Base-by-base conservation (phyloP, 2,113 vertebrate genomes). In the Sapayoa aenigma region DNA sequence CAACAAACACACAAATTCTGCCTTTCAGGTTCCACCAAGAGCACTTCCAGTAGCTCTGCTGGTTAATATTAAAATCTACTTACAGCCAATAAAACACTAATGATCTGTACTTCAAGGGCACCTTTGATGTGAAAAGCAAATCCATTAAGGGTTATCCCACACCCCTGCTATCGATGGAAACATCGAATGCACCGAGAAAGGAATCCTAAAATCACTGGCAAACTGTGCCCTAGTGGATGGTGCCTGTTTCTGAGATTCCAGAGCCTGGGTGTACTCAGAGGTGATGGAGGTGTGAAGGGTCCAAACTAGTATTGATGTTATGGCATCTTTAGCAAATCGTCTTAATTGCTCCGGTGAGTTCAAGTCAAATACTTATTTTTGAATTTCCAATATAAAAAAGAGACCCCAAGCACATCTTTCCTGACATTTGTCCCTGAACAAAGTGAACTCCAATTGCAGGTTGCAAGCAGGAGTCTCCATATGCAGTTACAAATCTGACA, bases 71-170 rank as follows among this genome's bases (percentile, higher is more conserved):
- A 85, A 90, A 93, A 75, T 63, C 59, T 59, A 18, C 58, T 83
- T 78, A 60, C 46, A 87, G 68, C 67, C 83, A 93, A 91, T 88
- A 78, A 85, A 93, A 74, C 80, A 22, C 41, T 77, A 80, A 87
- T 47, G 74, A 59, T 94, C 84, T 84, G 23, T 62, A 81, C 84
- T 95, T 93, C 83, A 91, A 92, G 81, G 77, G 68, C 35, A 87
- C 25, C 86, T 97, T 97, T 95, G 84, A 93, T 96, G 88, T 65
- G 42, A 93, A 88, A 96, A 95, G 65, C 33, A 65, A 94, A 93
- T 95, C 59, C 83, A 17, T 87, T 59, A 71, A 58, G 77, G 28
- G 58, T 91, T 92, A 65, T 69, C 83, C 60, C 93, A 91, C 81
- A 86, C 75, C 72, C 84, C 52, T 52, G 53, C 65, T 85, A 37